Evolutionary conservation across 1,140 invertebrate species (phyloP).

Genomic region (Brachionus angularis): DNA sequence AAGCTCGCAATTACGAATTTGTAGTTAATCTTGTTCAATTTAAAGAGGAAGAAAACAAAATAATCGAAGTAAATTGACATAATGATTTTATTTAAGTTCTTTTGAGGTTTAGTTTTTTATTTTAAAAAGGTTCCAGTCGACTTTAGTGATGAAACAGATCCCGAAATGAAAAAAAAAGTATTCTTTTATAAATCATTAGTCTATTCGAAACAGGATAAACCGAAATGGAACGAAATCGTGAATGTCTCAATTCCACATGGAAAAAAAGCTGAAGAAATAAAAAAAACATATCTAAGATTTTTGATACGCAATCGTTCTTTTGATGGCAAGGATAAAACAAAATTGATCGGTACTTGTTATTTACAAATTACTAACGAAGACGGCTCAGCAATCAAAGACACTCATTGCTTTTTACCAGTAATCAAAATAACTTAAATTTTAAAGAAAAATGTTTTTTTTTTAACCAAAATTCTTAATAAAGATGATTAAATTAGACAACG

Average conservation of each 20-base stretch:
- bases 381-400: conserved; percentile 24
- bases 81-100: background rate
- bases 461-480: background rate
- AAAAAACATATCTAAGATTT: conserved; percentile 13
- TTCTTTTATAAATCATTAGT: conserved; percentile 43
- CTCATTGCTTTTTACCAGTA: conserved; percentile 35
- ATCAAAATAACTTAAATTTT: background rate
- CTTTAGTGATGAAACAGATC: background rate
- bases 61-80: background rate
- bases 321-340: conserved; percentile 25
- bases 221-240: conserved; percentile 42
- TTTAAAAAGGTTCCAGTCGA: background rate
- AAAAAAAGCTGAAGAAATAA: conserved; percentile 35
- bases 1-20: conserved; percentile 37
- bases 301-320: conserved; percentile 9
- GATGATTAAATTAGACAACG: background rate
- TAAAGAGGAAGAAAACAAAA: background rate
- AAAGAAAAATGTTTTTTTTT: background rate
- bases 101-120: background rate
- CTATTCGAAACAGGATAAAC: conserved; percentile 40
- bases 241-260: conserved; percentile 19
- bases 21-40: conserved; percentile 11
- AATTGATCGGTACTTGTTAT: conserved; percentile 28
- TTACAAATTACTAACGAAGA: conserved; percentile 41
- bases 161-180: background rate